Conservation (phyloP, 2,113 vertebrate species). For the Nothobranchius furzeri region DNA sequence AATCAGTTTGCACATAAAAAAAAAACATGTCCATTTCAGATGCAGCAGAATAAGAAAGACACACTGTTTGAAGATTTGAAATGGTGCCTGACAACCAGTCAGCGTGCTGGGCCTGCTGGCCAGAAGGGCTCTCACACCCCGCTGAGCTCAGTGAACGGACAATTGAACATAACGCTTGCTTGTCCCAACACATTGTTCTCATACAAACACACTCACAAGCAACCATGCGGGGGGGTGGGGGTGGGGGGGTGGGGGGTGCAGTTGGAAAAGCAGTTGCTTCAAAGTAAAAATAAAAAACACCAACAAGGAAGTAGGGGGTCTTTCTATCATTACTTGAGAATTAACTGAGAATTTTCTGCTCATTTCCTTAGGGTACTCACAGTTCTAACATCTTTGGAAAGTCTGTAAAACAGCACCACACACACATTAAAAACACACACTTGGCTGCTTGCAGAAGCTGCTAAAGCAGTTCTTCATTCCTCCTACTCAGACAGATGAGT, state of each 20-base stretch:
- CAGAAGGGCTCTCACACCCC: conserved; percentile 47
- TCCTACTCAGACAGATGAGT: conserved; percentile 54
- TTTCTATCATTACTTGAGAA: conserved; percentile 1
- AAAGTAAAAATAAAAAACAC: not conserved
- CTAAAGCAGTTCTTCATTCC: conserved; percentile 28
- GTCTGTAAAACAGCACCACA: not conserved
- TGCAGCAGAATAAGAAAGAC: conserved; percentile 22
- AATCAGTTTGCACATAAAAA: no score
- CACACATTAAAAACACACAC: conserved; percentile 17
- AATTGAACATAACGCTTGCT: conserved; percentile 55
- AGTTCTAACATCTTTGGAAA: conserved; percentile 1
- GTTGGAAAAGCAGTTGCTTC: not conserved
- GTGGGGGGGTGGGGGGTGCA: no score
- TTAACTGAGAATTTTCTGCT: not conserved
- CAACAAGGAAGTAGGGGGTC: not conserved
- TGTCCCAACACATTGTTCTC: conserved; percentile 48
- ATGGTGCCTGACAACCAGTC: conserved; percentile 51
- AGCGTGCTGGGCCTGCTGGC: conserved; percentile 31
- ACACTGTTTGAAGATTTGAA: conserved; percentile 44
- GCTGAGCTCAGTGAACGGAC: conserved; percentile 59
- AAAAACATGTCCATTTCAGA: conserved; percentile 1
- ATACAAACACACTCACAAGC: conserved; percentile 1
- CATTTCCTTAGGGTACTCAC: not conserved
- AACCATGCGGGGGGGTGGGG: conserved; percentile 2
- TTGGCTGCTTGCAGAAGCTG: conserved; percentile 11